Evolutionary conservation across 2,113 vertebrate genomes (phyloP).

Genomic region (Pithys albifrons): DNA sequence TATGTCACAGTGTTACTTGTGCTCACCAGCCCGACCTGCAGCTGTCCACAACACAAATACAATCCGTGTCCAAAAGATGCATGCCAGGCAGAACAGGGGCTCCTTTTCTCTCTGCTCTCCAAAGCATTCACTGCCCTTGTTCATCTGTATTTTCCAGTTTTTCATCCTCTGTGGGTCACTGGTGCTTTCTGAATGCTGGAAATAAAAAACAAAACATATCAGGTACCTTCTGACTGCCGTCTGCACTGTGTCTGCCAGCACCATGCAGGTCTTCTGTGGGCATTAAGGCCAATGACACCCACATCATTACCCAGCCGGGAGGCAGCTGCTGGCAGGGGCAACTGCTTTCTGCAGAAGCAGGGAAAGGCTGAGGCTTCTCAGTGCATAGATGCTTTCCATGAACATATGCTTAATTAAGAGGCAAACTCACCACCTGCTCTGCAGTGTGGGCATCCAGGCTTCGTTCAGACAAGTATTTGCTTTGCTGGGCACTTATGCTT

Average conservation of each 20-base stretch:
- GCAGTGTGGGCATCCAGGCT: neutral
- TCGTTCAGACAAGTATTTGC: conserved; percentile 23
- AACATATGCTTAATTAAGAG: neutral
- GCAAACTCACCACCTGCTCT: neutral
- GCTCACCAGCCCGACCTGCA: neutral
- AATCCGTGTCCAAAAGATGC: fast-evolving
- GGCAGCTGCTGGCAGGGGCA: neutral
- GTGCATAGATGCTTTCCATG: neutral
- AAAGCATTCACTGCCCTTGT: fast-evolving
- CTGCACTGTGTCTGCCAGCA: neutral
- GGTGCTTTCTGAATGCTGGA: neutral
- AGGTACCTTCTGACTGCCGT: neutral
- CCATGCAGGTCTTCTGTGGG: fast-evolving
- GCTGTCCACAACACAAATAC: fast-evolving
- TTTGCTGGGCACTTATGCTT: neutral
- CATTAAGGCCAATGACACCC: neutral
- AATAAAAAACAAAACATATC: neutral
- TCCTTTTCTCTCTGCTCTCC: neutral
- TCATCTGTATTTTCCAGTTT: neutral
- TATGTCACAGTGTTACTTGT: neutral
- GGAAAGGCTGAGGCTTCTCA: neutral
- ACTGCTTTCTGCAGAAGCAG: neutral
- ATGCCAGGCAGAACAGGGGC: neutral
- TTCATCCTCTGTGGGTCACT: neutral
- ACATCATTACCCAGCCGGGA: neutral